Percentiles rank a stretch among this genome's conserved stretches.
Evolutionary conservation across 2,888 invertebrate species (phyloP).

Genomic region (Microplitis manilae): DNA sequence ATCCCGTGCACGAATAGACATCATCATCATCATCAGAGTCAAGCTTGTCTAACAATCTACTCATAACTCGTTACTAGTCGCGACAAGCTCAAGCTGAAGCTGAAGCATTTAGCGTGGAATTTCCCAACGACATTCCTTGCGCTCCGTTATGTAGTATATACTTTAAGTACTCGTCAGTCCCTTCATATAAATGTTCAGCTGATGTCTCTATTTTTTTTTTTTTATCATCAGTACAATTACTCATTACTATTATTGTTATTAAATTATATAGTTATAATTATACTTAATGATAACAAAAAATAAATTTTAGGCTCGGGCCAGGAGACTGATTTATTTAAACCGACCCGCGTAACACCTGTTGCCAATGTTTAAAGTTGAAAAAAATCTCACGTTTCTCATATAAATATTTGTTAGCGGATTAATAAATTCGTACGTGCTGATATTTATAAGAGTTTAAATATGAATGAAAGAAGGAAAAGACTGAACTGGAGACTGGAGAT

Average conservation of each 20-base stretch:
- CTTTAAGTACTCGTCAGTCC: not conserved
- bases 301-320: not conserved
- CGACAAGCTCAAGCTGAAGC: conserved; percentile 7
- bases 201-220: not conserved
- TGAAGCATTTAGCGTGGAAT: not conserved
- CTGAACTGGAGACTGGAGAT: no score
- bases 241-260: no score
- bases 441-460: not conserved
- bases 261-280: not conserved
- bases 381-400: not conserved
- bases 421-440: no score
- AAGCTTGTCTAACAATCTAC: not conserved
- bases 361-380: not conserved
- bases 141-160: not conserved
- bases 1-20: not conserved
- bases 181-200: not conserved
- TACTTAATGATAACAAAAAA: not conserved
- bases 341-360: not conserved
- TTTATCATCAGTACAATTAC: not conserved
- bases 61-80: not conserved
- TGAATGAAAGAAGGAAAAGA: not conserved
- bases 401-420: not conserved
- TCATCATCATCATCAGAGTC: not conserved
- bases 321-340: not conserved
- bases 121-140: conserved; percentile 5